phyloP scores from a whole-genome alignment of 2,888 invertebrate species.

The Saturnia pavonia region DNA sequence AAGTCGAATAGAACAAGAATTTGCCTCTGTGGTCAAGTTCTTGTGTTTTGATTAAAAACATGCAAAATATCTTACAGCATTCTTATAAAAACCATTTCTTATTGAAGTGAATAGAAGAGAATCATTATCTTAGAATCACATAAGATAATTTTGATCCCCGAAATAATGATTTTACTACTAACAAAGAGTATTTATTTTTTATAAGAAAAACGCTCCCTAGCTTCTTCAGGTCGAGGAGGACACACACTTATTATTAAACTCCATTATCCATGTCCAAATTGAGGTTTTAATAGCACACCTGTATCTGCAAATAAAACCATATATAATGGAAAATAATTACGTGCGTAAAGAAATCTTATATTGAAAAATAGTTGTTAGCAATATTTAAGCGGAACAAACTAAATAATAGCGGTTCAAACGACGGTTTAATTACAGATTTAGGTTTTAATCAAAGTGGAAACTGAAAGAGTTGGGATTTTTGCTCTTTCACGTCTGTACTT shows the following conservation, averaged over 20 bases:
- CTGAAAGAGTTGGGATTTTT: conserved; percentile 41
- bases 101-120: neutral
- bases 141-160: neutral
- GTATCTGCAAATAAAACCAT: neutral
- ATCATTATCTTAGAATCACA: neutral
- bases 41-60: neutral
- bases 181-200: too few species aligned
- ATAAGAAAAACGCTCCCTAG: too few species aligned
- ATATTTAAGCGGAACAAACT: conserved; percentile 33
- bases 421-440: conserved; percentile 48
- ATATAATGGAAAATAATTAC: neutral
- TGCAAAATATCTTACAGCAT: neutral
- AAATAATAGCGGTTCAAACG: conserved; percentile 39
- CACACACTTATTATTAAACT: neutral
- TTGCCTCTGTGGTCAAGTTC: neutral
- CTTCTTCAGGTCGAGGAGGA: too few species aligned
- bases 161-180: neutral
- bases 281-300: neutral
- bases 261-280: neutral
- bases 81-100: neutral
- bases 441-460: conserved; percentile 36
- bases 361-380: conserved; percentile 23
- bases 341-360: neutral
- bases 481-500: conserved; percentile 39
- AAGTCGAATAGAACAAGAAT: neutral